A percentile compares a stretch with the other conserved stretches of the same genome.
These are phyloP conservation scores for Exocentrus adspersus DNA, from an alignment of 2,888 invertebrate genomes.

Conservation along the genomic window DNA sequence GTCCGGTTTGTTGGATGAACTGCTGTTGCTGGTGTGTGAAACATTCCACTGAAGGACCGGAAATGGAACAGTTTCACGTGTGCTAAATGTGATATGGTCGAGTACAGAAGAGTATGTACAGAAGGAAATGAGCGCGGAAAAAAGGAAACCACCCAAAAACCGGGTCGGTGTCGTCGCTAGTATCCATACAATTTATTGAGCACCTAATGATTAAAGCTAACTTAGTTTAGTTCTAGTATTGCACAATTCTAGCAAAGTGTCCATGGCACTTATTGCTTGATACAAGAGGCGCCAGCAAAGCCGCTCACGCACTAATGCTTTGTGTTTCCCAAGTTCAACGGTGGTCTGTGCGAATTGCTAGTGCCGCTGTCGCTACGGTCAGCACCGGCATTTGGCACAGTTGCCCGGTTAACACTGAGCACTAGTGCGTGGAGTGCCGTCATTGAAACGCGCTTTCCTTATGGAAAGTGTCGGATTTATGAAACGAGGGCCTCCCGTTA, in stretches of 20 bases:
- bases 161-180: constrained; percentile 48
- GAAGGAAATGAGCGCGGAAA: constrained; percentile 27
- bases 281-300: constrained; percentile 25
- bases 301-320: constrained; percentile 49
- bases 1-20: too few species aligned
- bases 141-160: constrained; percentile 49
- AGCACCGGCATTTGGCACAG: constrained; percentile 53
- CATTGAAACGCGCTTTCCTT: constrained; percentile 76
- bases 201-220: constrained; percentile 66
- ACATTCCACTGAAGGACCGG: not conserved
- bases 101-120: constrained; percentile 23
- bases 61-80: not conserved
- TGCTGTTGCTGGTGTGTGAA: too few species aligned
- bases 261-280: constrained; percentile 56
- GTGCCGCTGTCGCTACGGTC: constrained; percentile 50
- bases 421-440: constrained; percentile 78
- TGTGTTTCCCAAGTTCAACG: constrained; percentile 46
- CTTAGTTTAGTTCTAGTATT: constrained; percentile 64
- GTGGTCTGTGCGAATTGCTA: constrained; percentile 52
- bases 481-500: constrained; percentile 72
- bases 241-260: constrained; percentile 64
- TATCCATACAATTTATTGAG: constrained; percentile 60
- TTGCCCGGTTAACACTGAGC: constrained; percentile 55
- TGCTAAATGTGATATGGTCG: constrained; percentile 15
- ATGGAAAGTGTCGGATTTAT: constrained; percentile 84